phyloP scores from a whole-genome alignment of 2,888 invertebrate species.

The Eutolmus rufibarbis region DNA sequence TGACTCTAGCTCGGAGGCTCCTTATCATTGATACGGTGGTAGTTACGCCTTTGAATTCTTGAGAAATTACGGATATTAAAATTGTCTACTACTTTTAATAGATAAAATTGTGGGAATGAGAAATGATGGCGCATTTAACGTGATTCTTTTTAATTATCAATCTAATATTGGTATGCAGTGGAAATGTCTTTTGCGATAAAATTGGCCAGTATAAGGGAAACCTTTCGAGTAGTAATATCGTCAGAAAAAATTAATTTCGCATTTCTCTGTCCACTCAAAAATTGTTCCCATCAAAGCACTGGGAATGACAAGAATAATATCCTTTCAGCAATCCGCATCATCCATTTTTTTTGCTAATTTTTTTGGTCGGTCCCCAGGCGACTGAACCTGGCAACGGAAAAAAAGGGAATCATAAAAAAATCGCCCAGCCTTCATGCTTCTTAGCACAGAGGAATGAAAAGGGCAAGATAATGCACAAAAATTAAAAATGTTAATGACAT shows the following conservation, averaged over 20 bases:
- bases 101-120: background rate
- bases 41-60: too few relatives aligned
- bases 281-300: background rate
- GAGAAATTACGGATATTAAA: background rate
- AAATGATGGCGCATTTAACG: background rate
- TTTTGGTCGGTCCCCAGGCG: background rate
- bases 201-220: background rate
- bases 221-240: background rate
- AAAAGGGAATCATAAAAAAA: background rate
- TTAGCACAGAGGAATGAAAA: background rate
- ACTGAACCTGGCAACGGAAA: background rate
- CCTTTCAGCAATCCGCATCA: background rate
- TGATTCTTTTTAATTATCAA: background rate
- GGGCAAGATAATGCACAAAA: conserved; percentile 24
- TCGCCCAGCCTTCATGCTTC: background rate
- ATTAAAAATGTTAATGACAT: conserved; percentile 35
- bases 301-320: background rate
- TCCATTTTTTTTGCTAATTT: background rate
- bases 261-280: background rate
- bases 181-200: background rate
- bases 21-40: too few relatives aligned
- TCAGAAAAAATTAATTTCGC: background rate
- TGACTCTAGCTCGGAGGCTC: too few relatives aligned
- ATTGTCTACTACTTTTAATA: background rate
- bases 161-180: background rate